A percentile compares a stretch with the other conserved stretches of the same genome.
Conservation (phyloP, 2,113 vertebrate species). For the Emydura subglobosa region DNA sequence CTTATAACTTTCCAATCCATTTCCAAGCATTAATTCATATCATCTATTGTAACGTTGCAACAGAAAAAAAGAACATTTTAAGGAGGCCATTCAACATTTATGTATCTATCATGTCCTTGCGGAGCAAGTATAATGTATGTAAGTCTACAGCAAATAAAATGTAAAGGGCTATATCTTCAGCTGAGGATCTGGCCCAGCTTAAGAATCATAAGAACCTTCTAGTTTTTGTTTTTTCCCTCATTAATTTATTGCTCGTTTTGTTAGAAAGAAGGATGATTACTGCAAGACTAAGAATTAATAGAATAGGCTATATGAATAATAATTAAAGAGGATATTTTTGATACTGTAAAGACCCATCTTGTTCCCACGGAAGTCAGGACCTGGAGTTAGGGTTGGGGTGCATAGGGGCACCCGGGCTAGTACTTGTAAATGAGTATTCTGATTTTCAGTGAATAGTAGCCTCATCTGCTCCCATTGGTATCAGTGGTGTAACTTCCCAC, state of each 20-base stretch:
- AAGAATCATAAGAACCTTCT: neutral
- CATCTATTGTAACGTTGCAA: constrained; percentile 1
- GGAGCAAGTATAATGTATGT: neutral
- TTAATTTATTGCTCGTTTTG: neutral
- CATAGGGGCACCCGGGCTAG: neutral
- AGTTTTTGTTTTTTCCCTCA: neutral
- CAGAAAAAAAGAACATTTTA: neutral
- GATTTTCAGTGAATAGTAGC: neutral
- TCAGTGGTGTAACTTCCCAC: neutral
- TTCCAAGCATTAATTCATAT: neutral
- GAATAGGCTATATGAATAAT: neutral
- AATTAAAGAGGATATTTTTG: neutral
- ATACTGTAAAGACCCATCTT: neutral
- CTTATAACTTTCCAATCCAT: constrained; percentile 11
- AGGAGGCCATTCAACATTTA: neutral
- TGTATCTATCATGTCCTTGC: neutral
- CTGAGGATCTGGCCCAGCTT: neutral
- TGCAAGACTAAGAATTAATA: neutral
- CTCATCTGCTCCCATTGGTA: neutral
- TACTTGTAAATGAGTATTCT: neutral
- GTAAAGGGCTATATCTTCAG: constrained; percentile 3
- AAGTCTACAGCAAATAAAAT: neutral
- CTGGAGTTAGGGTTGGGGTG: neutral
- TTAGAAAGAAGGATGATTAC: neutral
- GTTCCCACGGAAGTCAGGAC: neutral